phyloP scores from a whole-genome alignment of 2,888 invertebrate genomes.

The Branchipolynoe longqiensis region DNA sequence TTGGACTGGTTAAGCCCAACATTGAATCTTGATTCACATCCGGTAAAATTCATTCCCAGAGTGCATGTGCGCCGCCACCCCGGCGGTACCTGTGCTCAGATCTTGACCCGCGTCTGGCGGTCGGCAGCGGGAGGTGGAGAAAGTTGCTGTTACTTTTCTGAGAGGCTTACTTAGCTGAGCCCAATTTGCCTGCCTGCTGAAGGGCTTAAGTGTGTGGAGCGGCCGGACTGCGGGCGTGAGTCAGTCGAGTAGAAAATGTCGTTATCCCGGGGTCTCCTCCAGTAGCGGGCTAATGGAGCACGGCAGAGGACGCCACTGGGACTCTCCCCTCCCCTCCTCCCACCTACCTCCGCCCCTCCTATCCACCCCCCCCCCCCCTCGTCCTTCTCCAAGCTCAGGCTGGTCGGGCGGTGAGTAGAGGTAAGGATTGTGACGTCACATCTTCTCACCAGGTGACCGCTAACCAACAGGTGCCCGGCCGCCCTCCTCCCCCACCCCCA shows the following conservation, averaged over 20 bases:
- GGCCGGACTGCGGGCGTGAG: slow-evolving; percentile 1
- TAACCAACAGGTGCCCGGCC: slow-evolving; percentile 35
- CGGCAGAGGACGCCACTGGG: slow-evolving; percentile 8
- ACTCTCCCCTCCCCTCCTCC: slow-evolving; percentile 22
- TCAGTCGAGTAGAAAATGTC: slow-evolving; percentile 48
- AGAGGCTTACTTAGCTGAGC: slow-evolving; percentile 48
- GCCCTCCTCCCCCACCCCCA: background rate
- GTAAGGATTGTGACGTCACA: slow-evolving; percentile 44
- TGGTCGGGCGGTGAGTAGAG: background rate
- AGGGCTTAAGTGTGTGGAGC: slow-evolving; percentile 49
- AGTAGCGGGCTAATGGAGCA: slow-evolving; percentile 43
- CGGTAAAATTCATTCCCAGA: no score
- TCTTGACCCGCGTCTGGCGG: no score
- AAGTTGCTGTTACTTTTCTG: slow-evolving; percentile 25
- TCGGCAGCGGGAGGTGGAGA: background rate
- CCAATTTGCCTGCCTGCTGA: slow-evolving; percentile 28
- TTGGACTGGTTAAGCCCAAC: no score
- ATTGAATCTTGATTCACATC: no score
- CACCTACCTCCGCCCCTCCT: background rate
- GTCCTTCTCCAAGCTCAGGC: no score
- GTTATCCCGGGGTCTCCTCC: slow-evolving; percentile 48
- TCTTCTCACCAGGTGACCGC: slow-evolving; percentile 37
- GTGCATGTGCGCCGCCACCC: no score
- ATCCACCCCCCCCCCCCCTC: background rate
- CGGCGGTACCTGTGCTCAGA: no score